Percentiles rank a stretch among this genome's conserved stretches.
These are phyloP conservation scores for Amblyjoppa fuscipennis DNA, from an alignment of 2,888 invertebrate species.

Conservation along the genomic window DNA sequence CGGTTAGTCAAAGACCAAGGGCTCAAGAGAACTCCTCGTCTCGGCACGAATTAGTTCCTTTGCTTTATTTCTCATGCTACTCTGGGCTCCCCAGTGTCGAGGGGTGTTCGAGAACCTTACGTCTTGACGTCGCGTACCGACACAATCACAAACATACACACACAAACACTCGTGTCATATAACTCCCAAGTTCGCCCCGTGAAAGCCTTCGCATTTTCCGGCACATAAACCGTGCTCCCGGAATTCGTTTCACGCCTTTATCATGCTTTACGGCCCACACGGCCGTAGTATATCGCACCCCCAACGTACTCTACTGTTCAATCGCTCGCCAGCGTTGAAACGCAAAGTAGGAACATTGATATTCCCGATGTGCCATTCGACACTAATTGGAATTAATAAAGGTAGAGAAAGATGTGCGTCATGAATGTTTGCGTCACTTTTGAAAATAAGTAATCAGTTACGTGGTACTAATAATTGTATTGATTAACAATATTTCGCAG, in stretches of 20 bases:
- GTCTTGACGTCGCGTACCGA: constrained; percentile 1
- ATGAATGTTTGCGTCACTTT: not conserved
- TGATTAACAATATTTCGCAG: no score
- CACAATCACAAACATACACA: not conserved
- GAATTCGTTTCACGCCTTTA: constrained; percentile 67
- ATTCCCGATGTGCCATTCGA: not conserved
- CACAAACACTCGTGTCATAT: not conserved
- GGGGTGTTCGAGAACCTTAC: constrained; percentile 1
- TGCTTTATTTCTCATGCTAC: constrained; percentile 47
- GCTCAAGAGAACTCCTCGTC: constrained; percentile 41
- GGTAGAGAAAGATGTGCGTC: not conserved
- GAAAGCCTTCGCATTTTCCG: constrained; percentile 66
- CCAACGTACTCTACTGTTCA: constrained; percentile 36
- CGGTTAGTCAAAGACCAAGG: constrained; percentile 19
- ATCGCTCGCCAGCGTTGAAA: constrained; percentile 31
- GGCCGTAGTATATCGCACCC: constrained; percentile 30
- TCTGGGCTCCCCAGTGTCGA: constrained; percentile 12
- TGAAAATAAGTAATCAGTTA: not conserved
- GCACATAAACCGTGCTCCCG: constrained; percentile 62
- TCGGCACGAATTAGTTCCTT: constrained; percentile 54
- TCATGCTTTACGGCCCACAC: constrained; percentile 50
- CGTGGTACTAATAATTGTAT: not conserved
- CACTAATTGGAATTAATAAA: constrained; percentile 14
- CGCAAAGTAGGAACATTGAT: constrained; percentile 14
- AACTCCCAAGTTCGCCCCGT: constrained; percentile 46